Evolutionary conservation across 1,140 invertebrate genomes (phyloP).

Genomic region (Conus ventricosus): DNA sequence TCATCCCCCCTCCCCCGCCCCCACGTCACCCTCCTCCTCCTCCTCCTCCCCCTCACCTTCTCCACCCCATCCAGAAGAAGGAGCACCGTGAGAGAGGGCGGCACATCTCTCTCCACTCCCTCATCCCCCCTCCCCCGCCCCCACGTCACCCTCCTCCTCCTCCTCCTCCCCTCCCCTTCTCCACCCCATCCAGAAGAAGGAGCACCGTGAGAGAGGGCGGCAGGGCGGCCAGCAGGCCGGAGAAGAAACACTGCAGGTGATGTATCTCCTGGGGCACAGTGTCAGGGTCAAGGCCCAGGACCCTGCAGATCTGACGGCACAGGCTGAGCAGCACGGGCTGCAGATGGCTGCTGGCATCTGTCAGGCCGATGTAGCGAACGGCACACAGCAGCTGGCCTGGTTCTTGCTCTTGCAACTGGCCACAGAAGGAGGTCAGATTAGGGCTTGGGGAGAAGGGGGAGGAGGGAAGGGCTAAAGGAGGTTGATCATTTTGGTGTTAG

Average conservation of each 20-base stretch:
- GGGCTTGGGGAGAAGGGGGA: too few relatives aligned
- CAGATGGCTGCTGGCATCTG: background rate
- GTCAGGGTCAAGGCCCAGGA: background rate
- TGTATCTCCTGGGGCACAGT: background rate
- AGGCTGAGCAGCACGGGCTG: background rate
- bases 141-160: too few relatives aligned
- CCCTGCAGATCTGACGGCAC: background rate
- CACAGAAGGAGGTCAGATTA: background rate
- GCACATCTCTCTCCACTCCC: too few relatives aligned
- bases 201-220: background rate
- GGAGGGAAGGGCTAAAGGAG: too few relatives aligned
- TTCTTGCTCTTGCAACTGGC: background rate
- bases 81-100: too few relatives aligned
- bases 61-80: too few relatives aligned
- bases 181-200: background rate
- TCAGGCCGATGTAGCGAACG: background rate
- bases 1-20: too few relatives aligned
- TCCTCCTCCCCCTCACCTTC: too few relatives aligned
- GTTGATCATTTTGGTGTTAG: background rate
- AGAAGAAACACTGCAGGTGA: background rate
- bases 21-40: too few relatives aligned
- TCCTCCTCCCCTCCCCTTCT: background rate
- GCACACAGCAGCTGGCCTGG: background rate
- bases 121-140: too few relatives aligned
- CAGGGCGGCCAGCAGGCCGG: background rate